These are phyloP conservation scores for Tuberolachnus salignus DNA, from an alignment of 2,888 invertebrate genomes.

Conservation along the genomic window DNA sequence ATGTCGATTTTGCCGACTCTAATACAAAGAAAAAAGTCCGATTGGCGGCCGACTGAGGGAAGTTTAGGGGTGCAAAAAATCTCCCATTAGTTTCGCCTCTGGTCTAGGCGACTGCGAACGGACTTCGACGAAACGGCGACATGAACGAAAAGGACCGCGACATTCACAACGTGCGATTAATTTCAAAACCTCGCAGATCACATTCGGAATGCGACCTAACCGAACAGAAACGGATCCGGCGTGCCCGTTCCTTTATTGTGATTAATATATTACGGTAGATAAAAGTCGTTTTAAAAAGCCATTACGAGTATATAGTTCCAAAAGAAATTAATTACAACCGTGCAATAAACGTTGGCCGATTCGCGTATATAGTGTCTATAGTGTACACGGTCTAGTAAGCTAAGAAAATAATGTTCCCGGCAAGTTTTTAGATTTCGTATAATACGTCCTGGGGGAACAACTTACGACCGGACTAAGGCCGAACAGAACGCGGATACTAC, in stretches of 20 bases:
- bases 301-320: background rate
- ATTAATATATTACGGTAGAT: background rate
- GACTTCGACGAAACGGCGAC: too few species aligned
- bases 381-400: background rate
- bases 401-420: conserved; percentile 17
- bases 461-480: conserved; percentile 29
- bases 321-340: conserved; percentile 8
- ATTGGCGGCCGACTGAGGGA: too few species aligned
- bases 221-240: too few species aligned
- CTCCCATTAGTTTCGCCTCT: too few species aligned
- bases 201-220: too few species aligned
- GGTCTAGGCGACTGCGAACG: too few species aligned
- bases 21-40: too few species aligned
- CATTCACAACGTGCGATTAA: too few species aligned
- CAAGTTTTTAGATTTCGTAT: background rate
- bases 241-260: background rate
- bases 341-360: background rate
- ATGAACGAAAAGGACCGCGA: too few species aligned
- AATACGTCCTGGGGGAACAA: conserved; percentile 21
- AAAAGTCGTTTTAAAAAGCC: background rate
- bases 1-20: too few species aligned
- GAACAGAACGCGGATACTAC: conserved; percentile 17
- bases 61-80: too few species aligned
- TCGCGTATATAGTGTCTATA: background rate
- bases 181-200: too few species aligned